Conservation (phyloP, 2,113 vertebrate genomes). For the Fukomys damarensis region DNA sequence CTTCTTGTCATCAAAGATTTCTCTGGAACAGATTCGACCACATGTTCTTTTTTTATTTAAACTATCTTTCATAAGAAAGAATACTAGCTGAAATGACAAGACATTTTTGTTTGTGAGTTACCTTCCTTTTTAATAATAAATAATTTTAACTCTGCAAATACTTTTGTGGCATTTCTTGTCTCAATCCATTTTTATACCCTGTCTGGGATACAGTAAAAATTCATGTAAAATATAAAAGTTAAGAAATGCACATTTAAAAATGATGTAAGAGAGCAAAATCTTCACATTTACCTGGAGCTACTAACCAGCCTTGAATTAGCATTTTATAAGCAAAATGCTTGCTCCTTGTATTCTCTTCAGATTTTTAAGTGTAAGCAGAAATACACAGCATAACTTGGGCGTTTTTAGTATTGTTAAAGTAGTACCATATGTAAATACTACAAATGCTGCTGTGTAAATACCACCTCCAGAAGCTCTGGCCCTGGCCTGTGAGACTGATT, state of each 20-base stretch:
- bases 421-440: not conserved
- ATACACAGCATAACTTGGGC: not conserved
- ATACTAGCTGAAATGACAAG: not conserved
- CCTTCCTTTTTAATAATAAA: not conserved
- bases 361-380: not conserved
- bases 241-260: not conserved
- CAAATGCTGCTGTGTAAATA: not conserved
- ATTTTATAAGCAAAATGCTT: not conserved
- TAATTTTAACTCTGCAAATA: not conserved
- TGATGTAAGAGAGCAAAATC: not conserved
- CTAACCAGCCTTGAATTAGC: not conserved
- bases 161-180: not conserved
- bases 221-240: not conserved
- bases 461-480: not conserved
- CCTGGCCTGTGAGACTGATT: not conserved
- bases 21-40: not conserved
- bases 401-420: not conserved
- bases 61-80: not conserved
- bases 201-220: not conserved
- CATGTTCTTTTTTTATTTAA: conserved; percentile 2
- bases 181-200: not conserved
- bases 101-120: conserved; percentile 5
- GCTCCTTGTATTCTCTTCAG: not conserved
- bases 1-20: conserved; percentile 14
- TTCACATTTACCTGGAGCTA: not conserved